A percentile compares a stretch with the other conserved stretches of the same genome.
Conservation (phyloP, 1,140 invertebrate genomes). For the Apocrypta bakeri region DNA sequence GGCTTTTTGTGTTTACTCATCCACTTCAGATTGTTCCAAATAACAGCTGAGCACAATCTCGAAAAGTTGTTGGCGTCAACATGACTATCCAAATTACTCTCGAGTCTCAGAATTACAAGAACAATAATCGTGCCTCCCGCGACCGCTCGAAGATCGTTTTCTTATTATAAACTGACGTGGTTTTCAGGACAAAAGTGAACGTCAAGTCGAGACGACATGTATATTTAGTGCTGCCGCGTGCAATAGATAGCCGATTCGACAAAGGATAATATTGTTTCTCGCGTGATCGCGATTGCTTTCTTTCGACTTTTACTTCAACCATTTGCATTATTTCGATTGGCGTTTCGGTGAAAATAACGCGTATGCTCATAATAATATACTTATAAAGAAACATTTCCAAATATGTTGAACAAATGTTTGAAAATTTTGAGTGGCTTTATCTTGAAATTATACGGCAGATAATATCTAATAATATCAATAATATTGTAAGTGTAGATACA, state of each 20-base stretch:
- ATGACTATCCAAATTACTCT: constrained; percentile 3
- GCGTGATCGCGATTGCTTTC: not conserved
- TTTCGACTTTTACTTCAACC: not conserved
- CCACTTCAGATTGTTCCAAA: not conserved
- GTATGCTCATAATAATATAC: no score
- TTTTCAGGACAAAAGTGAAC: not conserved
- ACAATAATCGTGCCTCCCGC: constrained; percentile 21
- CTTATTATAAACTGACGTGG: not conserved
- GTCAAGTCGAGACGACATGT: not conserved
- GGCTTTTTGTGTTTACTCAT: not conserved
- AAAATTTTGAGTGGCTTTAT: not conserved
- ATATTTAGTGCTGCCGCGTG: not conserved
- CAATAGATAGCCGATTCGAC: not conserved
- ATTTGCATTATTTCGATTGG: no score
- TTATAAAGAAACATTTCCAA: no score
- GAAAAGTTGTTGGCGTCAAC: not conserved
- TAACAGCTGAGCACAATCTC: no score
- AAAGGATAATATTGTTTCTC: constrained; percentile 38
- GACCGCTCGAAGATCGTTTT: not conserved
- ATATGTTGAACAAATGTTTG: no score
- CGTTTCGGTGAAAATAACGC: no score
- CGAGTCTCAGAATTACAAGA: constrained; percentile 5
- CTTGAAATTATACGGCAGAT: constrained; percentile 50
- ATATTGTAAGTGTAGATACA: constrained; percentile 49
- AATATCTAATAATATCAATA: no score